These are phyloP conservation scores for Parazoanthus atlanticus DNA, from an alignment of 92 coral and sea anemone species.

Conservation along the genomic window DNA sequence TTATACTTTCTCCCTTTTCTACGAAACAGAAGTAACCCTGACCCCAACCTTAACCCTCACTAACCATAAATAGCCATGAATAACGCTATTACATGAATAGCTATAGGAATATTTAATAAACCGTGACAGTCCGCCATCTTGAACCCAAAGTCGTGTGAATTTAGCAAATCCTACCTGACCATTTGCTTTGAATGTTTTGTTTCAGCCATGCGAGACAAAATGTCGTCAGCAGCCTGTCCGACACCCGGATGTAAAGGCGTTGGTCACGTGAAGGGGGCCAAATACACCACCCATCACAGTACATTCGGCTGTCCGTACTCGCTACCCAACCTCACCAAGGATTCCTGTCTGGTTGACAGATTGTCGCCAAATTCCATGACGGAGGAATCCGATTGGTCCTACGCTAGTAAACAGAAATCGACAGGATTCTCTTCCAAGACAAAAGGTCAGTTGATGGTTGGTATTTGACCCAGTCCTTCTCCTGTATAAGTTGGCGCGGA, in stretches of 20 bases:
- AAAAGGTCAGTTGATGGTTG: conserved; percentile 28
- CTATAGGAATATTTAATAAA: too few species aligned
- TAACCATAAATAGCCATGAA: too few species aligned
- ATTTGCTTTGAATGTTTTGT: neutral
- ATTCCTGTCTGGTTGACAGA: conserved; percentile 97
- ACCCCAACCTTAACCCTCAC: too few species aligned
- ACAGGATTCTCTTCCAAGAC: conserved; percentile 32
- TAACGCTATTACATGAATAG: too few species aligned
- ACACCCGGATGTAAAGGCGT: conserved; percentile 99
- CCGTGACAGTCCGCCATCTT: too few species aligned
- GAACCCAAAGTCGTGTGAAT: too few species aligned
- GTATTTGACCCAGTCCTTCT: neutral
- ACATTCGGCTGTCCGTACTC: conserved; percentile 99
- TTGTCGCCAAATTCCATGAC: conserved; percentile 98
- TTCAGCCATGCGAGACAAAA: conserved; percentile 89
- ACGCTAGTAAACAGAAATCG: conserved; percentile 83
- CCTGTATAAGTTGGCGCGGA: too few species aligned
- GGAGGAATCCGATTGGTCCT: conserved; percentile 99
- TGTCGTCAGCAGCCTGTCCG: conserved; percentile 95
- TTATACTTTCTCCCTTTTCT: too few species aligned
- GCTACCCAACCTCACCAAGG: conserved; percentile 94
- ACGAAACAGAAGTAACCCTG: too few species aligned
- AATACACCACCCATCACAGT: conserved; percentile 98
- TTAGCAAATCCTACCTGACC: neutral
- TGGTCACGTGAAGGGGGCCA: conserved; percentile 99